phyloP scores from a whole-genome alignment of 2,888 invertebrate species.

The Temnothorax unifasciatus region DNA sequence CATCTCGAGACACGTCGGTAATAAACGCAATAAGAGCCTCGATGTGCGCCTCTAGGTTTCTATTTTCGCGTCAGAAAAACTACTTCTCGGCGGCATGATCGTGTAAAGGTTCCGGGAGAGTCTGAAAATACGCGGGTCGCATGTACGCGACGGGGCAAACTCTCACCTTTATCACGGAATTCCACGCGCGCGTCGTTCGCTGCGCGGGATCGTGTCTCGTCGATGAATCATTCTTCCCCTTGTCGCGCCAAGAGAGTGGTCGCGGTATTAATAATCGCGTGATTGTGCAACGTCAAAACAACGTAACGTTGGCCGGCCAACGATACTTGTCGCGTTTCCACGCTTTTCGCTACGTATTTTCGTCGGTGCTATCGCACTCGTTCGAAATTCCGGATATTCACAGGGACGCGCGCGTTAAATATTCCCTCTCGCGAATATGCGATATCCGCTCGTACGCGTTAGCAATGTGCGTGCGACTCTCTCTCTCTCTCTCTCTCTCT shows the following conservation, averaged over 20 bases:
- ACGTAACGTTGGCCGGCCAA: background rate
- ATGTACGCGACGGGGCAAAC: conserved; percentile 1
- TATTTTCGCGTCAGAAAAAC: conserved; percentile 12
- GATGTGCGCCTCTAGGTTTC: background rate
- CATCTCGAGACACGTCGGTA: background rate
- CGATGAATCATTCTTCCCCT: conserved; percentile 31
- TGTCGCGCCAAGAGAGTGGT: background rate
- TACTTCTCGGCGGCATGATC: conserved; percentile 4
- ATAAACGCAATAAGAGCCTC: background rate
- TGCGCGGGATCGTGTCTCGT: conserved; percentile 26
- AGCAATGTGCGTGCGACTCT: background rate
- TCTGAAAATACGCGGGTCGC: conserved; percentile 12
- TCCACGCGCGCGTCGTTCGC: conserved; percentile 38
- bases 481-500: no score
- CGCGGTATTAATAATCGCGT: conserved; percentile 20
- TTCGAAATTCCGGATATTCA: conserved; percentile 12
- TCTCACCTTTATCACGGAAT: conserved; percentile 23
- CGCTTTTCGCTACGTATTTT: background rate
- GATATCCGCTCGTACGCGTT: conserved; percentile 4
- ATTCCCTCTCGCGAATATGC: conserved; percentile 32
- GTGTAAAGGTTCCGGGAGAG: conserved; percentile 9
- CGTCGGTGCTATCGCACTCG: background rate
- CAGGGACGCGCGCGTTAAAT: background rate
- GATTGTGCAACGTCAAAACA: conserved; percentile 1
- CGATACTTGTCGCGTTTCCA: background rate